Conservation (phyloP, 2,888 invertebrate species). For the Apocheima hispidaria region DNA sequence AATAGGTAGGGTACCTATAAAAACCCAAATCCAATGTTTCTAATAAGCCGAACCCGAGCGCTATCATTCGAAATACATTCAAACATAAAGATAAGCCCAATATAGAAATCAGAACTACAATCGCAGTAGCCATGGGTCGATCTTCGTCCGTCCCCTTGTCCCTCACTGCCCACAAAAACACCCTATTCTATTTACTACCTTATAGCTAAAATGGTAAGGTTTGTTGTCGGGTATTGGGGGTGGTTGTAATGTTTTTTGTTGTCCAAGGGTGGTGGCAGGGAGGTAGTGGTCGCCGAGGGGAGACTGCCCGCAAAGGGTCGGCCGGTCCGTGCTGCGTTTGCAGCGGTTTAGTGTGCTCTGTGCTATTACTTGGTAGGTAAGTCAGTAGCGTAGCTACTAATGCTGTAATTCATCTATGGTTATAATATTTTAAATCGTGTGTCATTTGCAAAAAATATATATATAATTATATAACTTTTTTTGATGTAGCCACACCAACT, state of each 20-base stretch:
- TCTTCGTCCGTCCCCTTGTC: constrained; percentile 68
- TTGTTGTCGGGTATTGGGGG: constrained; percentile 50
- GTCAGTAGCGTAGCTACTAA: too few relatives aligned
- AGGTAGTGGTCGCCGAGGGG: constrained; percentile 83
- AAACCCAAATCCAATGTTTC: constrained; percentile 16
- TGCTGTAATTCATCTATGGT: too few relatives aligned
- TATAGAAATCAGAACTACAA: constrained; percentile 81
- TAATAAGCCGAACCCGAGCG: constrained; percentile 21
- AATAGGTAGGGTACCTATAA: not conserved
- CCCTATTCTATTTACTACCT: constrained; percentile 25
- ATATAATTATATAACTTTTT: too few relatives aligned
- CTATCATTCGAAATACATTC: constrained; percentile 28
- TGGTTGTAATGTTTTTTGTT: constrained; percentile 74
- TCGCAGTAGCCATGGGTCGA: constrained; percentile 79
- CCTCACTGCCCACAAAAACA: constrained; percentile 70
- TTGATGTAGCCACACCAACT: too few relatives aligned
- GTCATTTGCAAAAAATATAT: too few relatives aligned
- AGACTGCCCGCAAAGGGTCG: constrained; percentile 84
- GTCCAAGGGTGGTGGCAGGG: constrained; percentile 71
- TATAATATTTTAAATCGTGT: too few relatives aligned
- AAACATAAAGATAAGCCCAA: constrained; percentile 39
- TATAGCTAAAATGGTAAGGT: constrained; percentile 45
- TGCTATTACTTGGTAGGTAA: too few relatives aligned
- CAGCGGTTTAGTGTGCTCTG: constrained; percentile 46
- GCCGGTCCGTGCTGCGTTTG: constrained; percentile 72